Percentiles rank a stretch among this genome's conserved stretches.
Conservation (phyloP, 1,140 invertebrate genomes). For the Luehdorfia chinensis region DNA sequence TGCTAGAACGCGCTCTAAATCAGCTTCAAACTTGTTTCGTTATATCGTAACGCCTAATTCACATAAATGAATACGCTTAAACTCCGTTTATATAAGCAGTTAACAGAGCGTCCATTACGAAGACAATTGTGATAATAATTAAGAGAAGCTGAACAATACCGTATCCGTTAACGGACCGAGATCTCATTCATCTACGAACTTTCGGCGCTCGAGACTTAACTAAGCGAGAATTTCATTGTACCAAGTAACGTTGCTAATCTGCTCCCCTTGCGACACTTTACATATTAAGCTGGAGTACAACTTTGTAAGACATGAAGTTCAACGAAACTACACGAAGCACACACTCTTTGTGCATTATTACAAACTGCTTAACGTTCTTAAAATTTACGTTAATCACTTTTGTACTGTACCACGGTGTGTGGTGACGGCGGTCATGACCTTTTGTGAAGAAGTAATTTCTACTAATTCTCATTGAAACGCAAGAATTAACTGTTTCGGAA, state of each 20-base stretch:
- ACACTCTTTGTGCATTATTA: background rate
- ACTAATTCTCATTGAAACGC: too few relatives aligned
- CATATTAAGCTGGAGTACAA: slow-evolving; percentile 9
- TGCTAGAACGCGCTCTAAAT: too few relatives aligned
- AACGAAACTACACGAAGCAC: background rate
- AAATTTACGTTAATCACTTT: too few relatives aligned
- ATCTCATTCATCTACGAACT: slow-evolving; percentile 7
- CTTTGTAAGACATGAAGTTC: slow-evolving; percentile 3
- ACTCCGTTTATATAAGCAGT: background rate
- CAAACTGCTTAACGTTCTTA: background rate
- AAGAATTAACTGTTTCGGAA: too few relatives aligned
- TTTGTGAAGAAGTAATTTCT: too few relatives aligned
- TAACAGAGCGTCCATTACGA: slow-evolving; percentile 6
- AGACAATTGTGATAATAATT: slow-evolving; percentile 12
- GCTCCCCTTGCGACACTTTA: slow-evolving; percentile 5
- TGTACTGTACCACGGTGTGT: too few relatives aligned
- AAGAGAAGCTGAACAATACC: slow-evolving; percentile 5
- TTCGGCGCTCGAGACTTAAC: slow-evolving; percentile 5
- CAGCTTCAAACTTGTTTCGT: too few relatives aligned
- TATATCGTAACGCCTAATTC: too few relatives aligned
- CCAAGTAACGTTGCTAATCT: slow-evolving; percentile 8
- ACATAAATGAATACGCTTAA: background rate
- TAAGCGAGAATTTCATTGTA: slow-evolving; percentile 5
- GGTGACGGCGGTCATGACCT: too few relatives aligned
- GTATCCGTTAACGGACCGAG: background rate